Percentiles rank a stretch among this genome's conserved stretches.
Evolutionary conservation across 92 coral and sea anemone genomes (phyloP).

Genomic region (Meandrina meandrites): DNA sequence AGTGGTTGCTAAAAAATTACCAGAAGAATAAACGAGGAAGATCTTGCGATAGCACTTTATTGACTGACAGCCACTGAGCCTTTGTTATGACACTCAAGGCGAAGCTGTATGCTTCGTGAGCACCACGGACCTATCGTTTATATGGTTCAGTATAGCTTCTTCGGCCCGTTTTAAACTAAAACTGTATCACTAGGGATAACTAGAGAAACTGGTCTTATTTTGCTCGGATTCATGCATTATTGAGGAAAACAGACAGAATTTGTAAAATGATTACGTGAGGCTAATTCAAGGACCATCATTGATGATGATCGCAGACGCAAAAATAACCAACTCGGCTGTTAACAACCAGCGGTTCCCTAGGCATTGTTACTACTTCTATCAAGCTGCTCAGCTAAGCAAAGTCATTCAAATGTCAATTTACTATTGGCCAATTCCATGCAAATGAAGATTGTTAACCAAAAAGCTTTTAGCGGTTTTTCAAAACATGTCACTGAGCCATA

Average conservation of each 20-base stretch:
- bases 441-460: neutral
- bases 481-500: neutral
- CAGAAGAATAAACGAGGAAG: too few relatives aligned
- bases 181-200: too few relatives aligned
- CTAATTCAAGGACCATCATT: neutral
- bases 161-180: too few relatives aligned
- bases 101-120: neutral
- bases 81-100: neutral
- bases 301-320: neutral
- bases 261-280: neutral
- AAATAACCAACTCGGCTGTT: neutral
- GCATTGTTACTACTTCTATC: neutral
- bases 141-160: too few relatives aligned
- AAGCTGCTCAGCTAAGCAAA: neutral
- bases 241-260: neutral
- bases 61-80: neutral
- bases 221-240: neutral
- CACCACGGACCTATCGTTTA: neutral
- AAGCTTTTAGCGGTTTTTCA: slow-evolving; percentile 1
- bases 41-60: too few relatives aligned
- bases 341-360: neutral
- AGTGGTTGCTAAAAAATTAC: too few relatives aligned
- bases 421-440: neutral
- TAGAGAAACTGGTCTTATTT: neutral
- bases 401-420: neutral